Percentiles rank a stretch among this genome's conserved stretches.
These are phyloP conservation scores for Drosophila robusta DNA, from an alignment of 2,888 invertebrate genomes.

Conservation along the genomic window DNA sequence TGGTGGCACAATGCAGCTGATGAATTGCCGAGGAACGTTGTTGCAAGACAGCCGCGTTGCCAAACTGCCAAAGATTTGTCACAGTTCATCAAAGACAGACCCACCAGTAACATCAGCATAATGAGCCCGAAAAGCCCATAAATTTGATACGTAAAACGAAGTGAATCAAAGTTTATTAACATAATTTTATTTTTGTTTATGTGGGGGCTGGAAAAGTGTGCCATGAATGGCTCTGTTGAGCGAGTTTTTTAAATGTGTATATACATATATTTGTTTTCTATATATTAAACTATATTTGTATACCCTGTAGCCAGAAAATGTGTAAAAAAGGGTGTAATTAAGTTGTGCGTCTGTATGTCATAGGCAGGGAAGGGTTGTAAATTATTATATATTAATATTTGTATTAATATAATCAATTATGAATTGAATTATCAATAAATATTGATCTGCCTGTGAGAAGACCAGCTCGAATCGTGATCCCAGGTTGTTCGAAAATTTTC, in stretches of 20 bases:
- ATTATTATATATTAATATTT: too few relatives aligned
- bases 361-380: too few relatives aligned
- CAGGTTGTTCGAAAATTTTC: too few relatives aligned
- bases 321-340: not conserved
- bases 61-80: constrained; percentile 54
- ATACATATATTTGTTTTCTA: constrained; percentile 1
- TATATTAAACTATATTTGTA: constrained; percentile 7
- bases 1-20: constrained; percentile 75
- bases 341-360: not conserved
- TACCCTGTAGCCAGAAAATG: not conserved
- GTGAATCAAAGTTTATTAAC: constrained; percentile 51
- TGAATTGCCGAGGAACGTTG: constrained; percentile 56
- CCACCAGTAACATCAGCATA: constrained; percentile 8
- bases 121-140: constrained; percentile 37
- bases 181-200: constrained; percentile 34
- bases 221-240: constrained; percentile 48
- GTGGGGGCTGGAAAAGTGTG: constrained; percentile 68
- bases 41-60: constrained; percentile 6
- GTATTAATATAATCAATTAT: too few relatives aligned
- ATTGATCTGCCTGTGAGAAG: too few relatives aligned
- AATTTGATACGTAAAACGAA: constrained; percentile 6
- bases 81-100: constrained; percentile 51
- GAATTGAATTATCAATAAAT: too few relatives aligned
- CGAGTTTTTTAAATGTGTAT: constrained; percentile 16
- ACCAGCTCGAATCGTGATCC: too few relatives aligned